Conservation (phyloP, 2,113 vertebrate genomes). For the Festucalex cinctus region DNA sequence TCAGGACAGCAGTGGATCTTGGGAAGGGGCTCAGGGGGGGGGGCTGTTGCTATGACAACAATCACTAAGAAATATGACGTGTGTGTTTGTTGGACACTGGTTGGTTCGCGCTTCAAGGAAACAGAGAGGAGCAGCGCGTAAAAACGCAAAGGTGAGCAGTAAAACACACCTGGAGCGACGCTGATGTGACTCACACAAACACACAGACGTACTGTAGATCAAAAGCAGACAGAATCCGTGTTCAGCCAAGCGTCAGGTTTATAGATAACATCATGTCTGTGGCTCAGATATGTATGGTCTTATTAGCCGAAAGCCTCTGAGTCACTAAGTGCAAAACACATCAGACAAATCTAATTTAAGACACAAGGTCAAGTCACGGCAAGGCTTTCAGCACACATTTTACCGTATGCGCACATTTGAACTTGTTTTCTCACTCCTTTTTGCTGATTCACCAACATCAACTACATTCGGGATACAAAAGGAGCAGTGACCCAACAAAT, state of each 20-base stretch:
- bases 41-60: constrained; percentile 54
- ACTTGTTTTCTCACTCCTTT: background rate
- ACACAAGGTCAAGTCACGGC: constrained; percentile 17
- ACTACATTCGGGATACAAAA: too few relatives aligned
- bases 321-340: constrained; percentile 34
- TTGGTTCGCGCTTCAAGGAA: background rate
- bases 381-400: background rate
- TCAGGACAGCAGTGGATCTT: constrained; percentile 16
- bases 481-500: background rate
- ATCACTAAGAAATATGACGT: constrained; percentile 8
- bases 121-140: background rate
- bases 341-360: constrained; percentile 40
- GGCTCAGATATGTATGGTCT: constrained; percentile 39
- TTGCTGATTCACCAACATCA: background rate
- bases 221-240: constrained; percentile 5
- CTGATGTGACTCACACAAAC: constrained; percentile 25
- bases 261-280: constrained; percentile 32
- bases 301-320: constrained; percentile 45
- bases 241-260: constrained; percentile 26
- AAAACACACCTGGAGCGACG: constrained; percentile 27
- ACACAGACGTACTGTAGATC: background rate
- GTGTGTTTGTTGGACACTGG: background rate
- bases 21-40: constrained; percentile 20
- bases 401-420: background rate
- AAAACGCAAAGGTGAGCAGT: constrained; percentile 5